phyloP scores from a whole-genome alignment of 2,113 vertebrate species.

The Scytalopus superciliaris region DNA sequence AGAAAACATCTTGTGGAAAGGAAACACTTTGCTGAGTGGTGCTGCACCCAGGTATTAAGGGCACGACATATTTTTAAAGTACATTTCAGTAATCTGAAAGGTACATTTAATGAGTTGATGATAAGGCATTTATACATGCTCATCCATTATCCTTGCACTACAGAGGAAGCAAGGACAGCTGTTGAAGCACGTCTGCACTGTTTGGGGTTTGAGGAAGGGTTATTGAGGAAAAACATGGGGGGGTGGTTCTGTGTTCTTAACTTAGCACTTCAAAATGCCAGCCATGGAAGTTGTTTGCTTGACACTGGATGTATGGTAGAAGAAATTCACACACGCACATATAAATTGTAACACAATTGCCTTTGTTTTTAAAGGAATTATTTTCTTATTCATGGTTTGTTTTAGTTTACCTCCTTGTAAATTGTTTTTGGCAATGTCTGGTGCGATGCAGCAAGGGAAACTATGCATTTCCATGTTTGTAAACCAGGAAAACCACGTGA shows the following conservation, averaged over 20 bases:
- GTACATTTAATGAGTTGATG: neutral
- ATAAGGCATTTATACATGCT: neutral
- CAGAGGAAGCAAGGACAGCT: neutral
- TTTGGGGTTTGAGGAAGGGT: neutral
- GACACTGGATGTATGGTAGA: neutral
- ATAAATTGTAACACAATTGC: conserved; percentile 16
- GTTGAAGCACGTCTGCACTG: neutral
- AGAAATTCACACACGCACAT: neutral
- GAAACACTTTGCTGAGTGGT: neutral
- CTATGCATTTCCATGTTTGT: conserved; percentile 1
- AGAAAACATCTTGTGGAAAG: neutral
- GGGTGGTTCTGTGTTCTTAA: neutral
- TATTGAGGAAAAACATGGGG: neutral
- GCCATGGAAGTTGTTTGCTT: neutral
- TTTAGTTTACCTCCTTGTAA: conserved; percentile 39
- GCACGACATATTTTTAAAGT: neutral
- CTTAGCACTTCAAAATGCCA: neutral
- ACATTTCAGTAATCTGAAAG: neutral
- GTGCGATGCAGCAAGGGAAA: neutral
- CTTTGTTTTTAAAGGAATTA: conserved; percentile 35
- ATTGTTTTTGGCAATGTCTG: conserved; percentile 3
- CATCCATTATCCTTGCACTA: neutral
- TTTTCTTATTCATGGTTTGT: conserved; percentile 9
- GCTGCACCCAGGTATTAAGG: neutral
- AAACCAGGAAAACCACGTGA: conserved; percentile 22